Conservation (phyloP, 2,797 vertebrate species). For the Protonibea diacanthus region DNA sequence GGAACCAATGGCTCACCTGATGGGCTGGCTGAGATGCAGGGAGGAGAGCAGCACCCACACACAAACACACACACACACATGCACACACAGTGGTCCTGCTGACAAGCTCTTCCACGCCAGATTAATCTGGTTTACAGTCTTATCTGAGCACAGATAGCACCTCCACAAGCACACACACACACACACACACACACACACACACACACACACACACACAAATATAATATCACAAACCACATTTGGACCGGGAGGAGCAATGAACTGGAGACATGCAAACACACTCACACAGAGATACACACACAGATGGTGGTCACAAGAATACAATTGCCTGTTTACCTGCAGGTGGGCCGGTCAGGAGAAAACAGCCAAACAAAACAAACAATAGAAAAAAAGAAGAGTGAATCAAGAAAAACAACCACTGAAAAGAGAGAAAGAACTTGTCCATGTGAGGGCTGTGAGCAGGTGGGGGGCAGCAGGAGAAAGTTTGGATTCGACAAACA, state of each 20-base stretch:
- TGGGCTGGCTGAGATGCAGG: slow-evolving; percentile 61
- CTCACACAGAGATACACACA: slow-evolving; percentile 55
- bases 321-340: slow-evolving; percentile 94
- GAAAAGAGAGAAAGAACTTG: slow-evolving; percentile 53
- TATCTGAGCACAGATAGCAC: slow-evolving; percentile 97
- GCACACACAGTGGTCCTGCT: slow-evolving; percentile 86
- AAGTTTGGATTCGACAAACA: slow-evolving; percentile 80
- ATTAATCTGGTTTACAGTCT: slow-evolving; percentile 99
- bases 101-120: slow-evolving; percentile 98
- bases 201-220: slow-evolving; percentile 64
- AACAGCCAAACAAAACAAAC: slow-evolving; percentile 72
- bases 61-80: slow-evolving; percentile 48
- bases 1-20: slow-evolving; percentile 69
- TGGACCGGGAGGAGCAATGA: slow-evolving; percentile 66
- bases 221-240: slow-evolving; percentile 73
- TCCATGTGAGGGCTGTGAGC: slow-evolving; percentile 40
- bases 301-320: slow-evolving; percentile 90
- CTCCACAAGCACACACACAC: slow-evolving; percentile 75
- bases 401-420: slow-evolving; percentile 51
- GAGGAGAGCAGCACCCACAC: slow-evolving; percentile 38
- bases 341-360: slow-evolving; percentile 83
- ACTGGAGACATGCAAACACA: slow-evolving; percentile 62
- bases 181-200: slow-evolving; percentile 51
- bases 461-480: slow-evolving; percentile 62
- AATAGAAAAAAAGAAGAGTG: slow-evolving; percentile 76